These are phyloP conservation scores for Scatophagus argus DNA, from an alignment of 2,113 vertebrate genomes.

Conservation along the genomic window DNA sequence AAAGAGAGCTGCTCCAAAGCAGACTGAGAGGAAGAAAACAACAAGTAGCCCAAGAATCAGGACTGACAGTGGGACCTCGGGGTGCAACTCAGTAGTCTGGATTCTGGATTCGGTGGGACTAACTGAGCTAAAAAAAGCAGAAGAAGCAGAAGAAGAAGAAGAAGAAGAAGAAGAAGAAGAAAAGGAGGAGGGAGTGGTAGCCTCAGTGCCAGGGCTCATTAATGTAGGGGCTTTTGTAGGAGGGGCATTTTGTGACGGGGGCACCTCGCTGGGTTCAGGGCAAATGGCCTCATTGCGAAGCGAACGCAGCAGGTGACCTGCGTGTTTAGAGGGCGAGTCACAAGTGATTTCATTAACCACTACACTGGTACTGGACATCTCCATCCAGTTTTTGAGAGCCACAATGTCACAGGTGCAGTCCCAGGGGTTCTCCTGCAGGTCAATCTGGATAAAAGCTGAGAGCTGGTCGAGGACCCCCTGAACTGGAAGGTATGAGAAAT, in stretches of 20 bases:
- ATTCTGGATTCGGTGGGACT: slow-evolving; percentile 86
- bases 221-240: slow-evolving; percentile 85
- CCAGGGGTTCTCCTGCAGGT: slow-evolving; percentile 99
- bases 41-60: slow-evolving; percentile 96
- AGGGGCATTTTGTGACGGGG: slow-evolving; percentile 72
- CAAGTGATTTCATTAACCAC: slow-evolving; percentile 98
- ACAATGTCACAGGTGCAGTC: slow-evolving; percentile 97
- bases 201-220: slow-evolving; percentile 86
- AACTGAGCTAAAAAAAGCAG: slow-evolving; percentile 63
- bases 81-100: slow-evolving; percentile 87
- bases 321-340: slow-evolving; percentile 93
- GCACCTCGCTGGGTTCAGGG: slow-evolving; percentile 86
- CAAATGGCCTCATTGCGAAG: slow-evolving; percentile 95
- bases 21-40: slow-evolving; percentile 97
- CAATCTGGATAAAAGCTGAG: slow-evolving; percentile 97
- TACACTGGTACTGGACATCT: slow-evolving; percentile 91
- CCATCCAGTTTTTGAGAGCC: slow-evolving; percentile 97
- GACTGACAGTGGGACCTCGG: slow-evolving; percentile 95
- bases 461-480: slow-evolving; percentile 97
- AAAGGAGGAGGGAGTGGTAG: slow-evolving; percentile 52
- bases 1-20: slow-evolving; percentile 96
- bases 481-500: slow-evolving; percentile 94
- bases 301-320: slow-evolving; percentile 92
- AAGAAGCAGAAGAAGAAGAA: slow-evolving; percentile 20
- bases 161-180: slow-evolving; percentile 24